Evolutionary conservation across 1,140 invertebrate species (phyloP), one percentile per base, ranked within the genome.

Genomic region (Atta colombica): DNA sequence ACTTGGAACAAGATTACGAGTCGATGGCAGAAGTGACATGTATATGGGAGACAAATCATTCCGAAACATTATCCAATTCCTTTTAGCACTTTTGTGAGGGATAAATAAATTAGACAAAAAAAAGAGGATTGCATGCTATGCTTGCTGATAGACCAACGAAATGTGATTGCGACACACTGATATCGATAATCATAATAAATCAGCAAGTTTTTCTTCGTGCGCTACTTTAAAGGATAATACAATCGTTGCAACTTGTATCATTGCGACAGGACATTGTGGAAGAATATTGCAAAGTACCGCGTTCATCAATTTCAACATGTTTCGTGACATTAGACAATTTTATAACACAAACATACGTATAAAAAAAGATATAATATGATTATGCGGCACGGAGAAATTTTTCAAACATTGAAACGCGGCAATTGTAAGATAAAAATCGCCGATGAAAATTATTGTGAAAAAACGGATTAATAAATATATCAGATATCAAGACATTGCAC

Each of bases 21-120:
- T 28, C 31, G 66, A 81, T 21, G 18, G 75, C 45, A 78, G 45
- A 65, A 78, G 53, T 21, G 66, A 81, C 66, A 71, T 78, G 18
- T 65, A 65, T 65, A 78, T 71, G 78, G 66, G 51, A 71, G 78
- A 81, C 66, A 81, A 81, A 81, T 81, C 49, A 45, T 81, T 81
- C 60, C 60, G 75, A 78, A 65, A 80, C 75, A 84, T 77, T 74
- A 71, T 86, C 61, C 77, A 88, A 80, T 90, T 91, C 84, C 61
- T 81, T 91, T 87, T 90, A 78, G 77, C 80, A 80, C 84, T 86
- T 85, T 87, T 77, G 60, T 89, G 72, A 77, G 35, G n/a, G 66
- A 77, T 53, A 81, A 81, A 85, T 55, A 86, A 86, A 25, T 78
- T 78, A 69, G 25, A 45, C 39, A 45, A 45, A 28, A 65, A 58